Evolutionary conservation across 2,797 vertebrate species (phyloP).

Genomic region (Gouania willdenowi): DNA sequence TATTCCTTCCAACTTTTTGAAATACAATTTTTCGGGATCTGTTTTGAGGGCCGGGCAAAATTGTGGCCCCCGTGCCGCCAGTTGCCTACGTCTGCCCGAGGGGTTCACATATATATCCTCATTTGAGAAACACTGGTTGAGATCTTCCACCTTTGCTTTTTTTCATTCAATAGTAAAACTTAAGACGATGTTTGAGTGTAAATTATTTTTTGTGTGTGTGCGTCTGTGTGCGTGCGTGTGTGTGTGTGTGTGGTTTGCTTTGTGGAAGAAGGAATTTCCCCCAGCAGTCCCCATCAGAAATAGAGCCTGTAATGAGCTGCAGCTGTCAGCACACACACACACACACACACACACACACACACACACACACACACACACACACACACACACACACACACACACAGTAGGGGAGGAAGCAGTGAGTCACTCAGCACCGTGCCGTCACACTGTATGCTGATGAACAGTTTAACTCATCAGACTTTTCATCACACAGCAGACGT

Average conservation of each 20-base stretch:
- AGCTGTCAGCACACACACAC: slow-evolving; percentile 79
- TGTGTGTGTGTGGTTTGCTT: slow-evolving; percentile 65
- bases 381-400: slow-evolving; percentile 23
- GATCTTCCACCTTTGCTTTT: too few relatives aligned
- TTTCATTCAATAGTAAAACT: slow-evolving; percentile 28
- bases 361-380: slow-evolving; percentile 13
- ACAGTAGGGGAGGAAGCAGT: slow-evolving; percentile 60
- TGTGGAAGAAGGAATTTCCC: slow-evolving; percentile 81
- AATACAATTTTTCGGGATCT: too few relatives aligned
- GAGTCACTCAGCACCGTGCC: slow-evolving; percentile 64
- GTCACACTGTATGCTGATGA: slow-evolving; percentile 64
- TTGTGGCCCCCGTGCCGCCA: too few relatives aligned
- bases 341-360: slow-evolving; percentile 23
- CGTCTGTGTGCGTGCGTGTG: slow-evolving; percentile 34
- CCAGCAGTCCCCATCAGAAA: slow-evolving; percentile 84
- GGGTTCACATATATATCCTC: too few relatives aligned
- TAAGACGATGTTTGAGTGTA: slow-evolving; percentile 34
- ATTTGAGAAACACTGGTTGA: too few relatives aligned
- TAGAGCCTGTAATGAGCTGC: slow-evolving; percentile 90
- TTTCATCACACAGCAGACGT: slow-evolving; percentile 44
- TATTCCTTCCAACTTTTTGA: too few relatives aligned
- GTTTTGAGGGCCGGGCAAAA: too few relatives aligned
- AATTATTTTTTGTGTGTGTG: slow-evolving; percentile 44
- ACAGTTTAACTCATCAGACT: slow-evolving; percentile 61
- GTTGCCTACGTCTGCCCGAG: too few relatives aligned